Conservation (phyloP, 1,140 invertebrate species). For the Drosophila orosa region DNA sequence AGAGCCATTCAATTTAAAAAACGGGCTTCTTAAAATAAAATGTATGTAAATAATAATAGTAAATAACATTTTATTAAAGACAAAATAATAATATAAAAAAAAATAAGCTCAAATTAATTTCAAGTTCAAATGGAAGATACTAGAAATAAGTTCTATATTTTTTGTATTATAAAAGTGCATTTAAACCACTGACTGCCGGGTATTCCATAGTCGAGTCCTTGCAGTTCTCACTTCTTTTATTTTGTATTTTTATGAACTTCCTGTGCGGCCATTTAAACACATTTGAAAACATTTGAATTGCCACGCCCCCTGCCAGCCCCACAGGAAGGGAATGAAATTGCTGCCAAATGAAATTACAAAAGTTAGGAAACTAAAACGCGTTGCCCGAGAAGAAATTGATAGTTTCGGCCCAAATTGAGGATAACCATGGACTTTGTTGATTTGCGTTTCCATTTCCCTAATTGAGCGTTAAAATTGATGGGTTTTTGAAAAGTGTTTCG, state of each 20-base stretch:
- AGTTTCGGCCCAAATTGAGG: slow-evolving; percentile 24
- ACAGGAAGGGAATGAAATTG: slow-evolving; percentile 28
- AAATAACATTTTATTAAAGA: too few species aligned
- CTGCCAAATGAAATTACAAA: slow-evolving; percentile 43
- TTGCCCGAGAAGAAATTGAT: slow-evolving; percentile 31
- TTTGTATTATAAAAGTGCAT: too few species aligned
- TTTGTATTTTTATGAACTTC: slow-evolving; percentile 23
- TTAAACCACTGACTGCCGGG: not conserved
- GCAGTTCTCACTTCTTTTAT: too few species aligned
- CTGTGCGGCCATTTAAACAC: slow-evolving; percentile 12
- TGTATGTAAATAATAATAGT: too few species aligned
- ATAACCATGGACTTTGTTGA: slow-evolving; percentile 24
- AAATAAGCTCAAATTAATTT: too few species aligned
- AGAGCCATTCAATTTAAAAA: not conserved
- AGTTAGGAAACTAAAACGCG: slow-evolving; percentile 13
- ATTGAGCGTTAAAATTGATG: slow-evolving; percentile 44
- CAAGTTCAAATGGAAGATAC: too few species aligned
- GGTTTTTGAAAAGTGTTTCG: slow-evolving; percentile 12
- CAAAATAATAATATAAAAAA: too few species aligned
- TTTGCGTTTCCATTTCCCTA: slow-evolving; percentile 32
- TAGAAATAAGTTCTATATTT: too few species aligned
- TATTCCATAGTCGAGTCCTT: not conserved
- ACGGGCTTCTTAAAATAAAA: too few species aligned
- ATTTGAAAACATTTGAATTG: slow-evolving; percentile 34
- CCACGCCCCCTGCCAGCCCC: slow-evolving; percentile 6